Evolutionary conservation across 2,113 vertebrate genomes (phyloP), one percentile per base, ranked within the genome.

Genomic region (Choloepus hoffmanni): DNA sequence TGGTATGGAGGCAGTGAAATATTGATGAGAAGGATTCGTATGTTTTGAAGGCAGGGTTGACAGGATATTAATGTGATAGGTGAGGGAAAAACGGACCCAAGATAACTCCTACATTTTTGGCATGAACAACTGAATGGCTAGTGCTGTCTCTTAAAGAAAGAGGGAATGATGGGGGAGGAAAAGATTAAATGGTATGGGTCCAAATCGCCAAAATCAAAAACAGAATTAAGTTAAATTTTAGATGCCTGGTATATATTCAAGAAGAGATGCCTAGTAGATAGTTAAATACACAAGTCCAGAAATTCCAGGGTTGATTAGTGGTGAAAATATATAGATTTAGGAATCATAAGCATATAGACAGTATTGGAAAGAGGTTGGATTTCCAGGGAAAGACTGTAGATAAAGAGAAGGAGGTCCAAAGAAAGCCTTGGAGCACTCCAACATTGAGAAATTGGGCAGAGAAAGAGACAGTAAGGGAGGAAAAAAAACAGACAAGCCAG

Each of bases 81-180:
- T 78, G 10, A 93, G 45, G 36, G 83, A 85, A 67, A 88, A 77
- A 76, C 11, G 55, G 23, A 74, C 13, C 45, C 78, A 93, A 58
- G 36, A 16, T 84, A 97, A 90, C 50, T 74, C n/a, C 60, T 60
- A 30, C 7, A 19, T 45, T 83, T 82, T 40, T 8, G 24, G 28
- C 40, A 85, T 94, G 65, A 92, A 53, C 19, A 94, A 85, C 28
- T 86, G 79, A 89, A 28, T 45, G 40, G 24, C 70, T 91, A 82
- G n/a, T 89, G 43, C 9, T n/a, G n/a, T 50, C 13, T 86, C 62
- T 53, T 89, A 76, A 3, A 13, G n/a, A 92, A 95, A 94, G 0
- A 26, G 14, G 65, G 28, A 67, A 73, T 1, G 90, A 88, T 11
- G 43, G 21, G 15, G 16, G 23, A 94, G 5, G 23, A 78, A 92